A percentile compares a stretch with the other conserved stretches of the same genome.
Conservation (phyloP, 2,888 invertebrate species). For the Volucella zonaria region DNA sequence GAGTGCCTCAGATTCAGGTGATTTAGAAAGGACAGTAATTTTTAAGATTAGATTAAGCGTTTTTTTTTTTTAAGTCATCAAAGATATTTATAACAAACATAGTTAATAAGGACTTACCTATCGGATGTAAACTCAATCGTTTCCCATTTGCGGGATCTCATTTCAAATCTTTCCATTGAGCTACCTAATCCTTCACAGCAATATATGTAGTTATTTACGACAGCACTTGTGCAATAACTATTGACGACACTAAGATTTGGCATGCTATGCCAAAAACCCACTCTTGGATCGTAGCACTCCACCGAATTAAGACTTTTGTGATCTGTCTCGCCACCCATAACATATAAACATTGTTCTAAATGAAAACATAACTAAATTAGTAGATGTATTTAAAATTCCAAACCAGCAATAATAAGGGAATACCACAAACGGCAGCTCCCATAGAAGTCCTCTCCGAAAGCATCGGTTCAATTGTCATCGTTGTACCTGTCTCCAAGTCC, state of each 20-base stretch:
- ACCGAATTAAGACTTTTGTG: conserved; percentile 76
- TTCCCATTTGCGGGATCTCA: conserved; percentile 77
- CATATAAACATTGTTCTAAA: conserved; percentile 76
- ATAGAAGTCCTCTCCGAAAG: conserved; percentile 77
- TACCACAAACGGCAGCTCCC: conserved; percentile 77
- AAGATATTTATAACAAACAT: not conserved
- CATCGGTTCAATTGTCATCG: conserved; percentile 76
- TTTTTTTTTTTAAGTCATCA: not conserved
- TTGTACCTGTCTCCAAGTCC: conserved; percentile 75
- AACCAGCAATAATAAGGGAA: conserved; percentile 8
- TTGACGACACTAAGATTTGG: conserved; percentile 77
- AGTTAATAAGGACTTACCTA: conserved; percentile 60
- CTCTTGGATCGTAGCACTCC: conserved; percentile 77
- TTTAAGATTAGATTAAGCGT: not conserved
- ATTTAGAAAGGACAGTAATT: not conserved
- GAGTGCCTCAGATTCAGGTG: no score
- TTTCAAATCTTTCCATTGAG: conserved; percentile 78
- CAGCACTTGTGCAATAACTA: conserved; percentile 78
- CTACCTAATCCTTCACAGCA: conserved; percentile 78
- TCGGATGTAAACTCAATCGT: conserved; percentile 77
- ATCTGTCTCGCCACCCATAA: conserved; percentile 78
- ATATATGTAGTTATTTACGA: conserved; percentile 76
- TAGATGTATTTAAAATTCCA: not conserved
- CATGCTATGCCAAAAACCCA: conserved; percentile 76
- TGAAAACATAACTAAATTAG: conserved; percentile 1